Conservation (phyloP, 2,797 vertebrate genomes). For the Salarias fasciatus region DNA sequence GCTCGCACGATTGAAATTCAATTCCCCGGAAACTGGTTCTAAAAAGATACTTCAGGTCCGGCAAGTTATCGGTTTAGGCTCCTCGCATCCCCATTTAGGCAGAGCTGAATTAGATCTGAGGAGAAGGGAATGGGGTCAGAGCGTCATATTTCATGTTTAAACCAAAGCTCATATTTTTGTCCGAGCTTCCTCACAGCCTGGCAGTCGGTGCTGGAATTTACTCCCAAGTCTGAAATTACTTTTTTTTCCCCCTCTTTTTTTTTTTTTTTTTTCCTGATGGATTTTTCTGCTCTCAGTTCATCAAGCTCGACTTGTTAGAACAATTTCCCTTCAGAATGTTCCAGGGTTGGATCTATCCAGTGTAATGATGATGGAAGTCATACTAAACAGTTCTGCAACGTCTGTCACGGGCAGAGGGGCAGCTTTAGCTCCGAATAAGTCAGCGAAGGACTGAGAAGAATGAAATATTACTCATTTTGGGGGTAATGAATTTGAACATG, state of each 20-base stretch:
- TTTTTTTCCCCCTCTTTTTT: neutral
- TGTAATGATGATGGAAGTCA: conserved; percentile 55
- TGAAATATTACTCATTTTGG: conserved; percentile 68
- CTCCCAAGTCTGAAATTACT: conserved; percentile 51
- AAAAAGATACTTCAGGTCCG: conserved; percentile 69
- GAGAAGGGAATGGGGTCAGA: conserved; percentile 63
- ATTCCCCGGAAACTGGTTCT: conserved; percentile 68
- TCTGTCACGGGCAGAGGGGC: conserved; percentile 43
- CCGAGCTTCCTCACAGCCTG: conserved; percentile 33
- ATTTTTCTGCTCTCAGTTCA: conserved; percentile 43
- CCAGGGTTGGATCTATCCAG: conserved; percentile 49
- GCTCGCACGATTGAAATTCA: conserved; percentile 71
- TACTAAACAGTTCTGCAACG: conserved; percentile 42
- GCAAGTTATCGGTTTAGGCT: conserved; percentile 66
- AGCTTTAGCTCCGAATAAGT: conserved; percentile 28
- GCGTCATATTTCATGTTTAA: conserved; percentile 72
- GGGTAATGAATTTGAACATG: conserved; percentile 75
- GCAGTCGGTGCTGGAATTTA: conserved; percentile 46
- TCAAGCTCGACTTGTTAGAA: conserved; percentile 54
- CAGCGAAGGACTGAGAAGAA: conserved; percentile 49
- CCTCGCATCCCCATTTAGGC: conserved; percentile 64
- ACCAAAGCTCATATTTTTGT: conserved; percentile 70
- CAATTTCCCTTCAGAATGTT: conserved; percentile 46
- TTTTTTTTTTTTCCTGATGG: neutral
- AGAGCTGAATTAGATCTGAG: conserved; percentile 65